A percentile compares a stretch with the other conserved stretches of the same genome.
Conservation (phyloP, 2,888 invertebrate species). For the Drosophila nr. perissopoda region DNA sequence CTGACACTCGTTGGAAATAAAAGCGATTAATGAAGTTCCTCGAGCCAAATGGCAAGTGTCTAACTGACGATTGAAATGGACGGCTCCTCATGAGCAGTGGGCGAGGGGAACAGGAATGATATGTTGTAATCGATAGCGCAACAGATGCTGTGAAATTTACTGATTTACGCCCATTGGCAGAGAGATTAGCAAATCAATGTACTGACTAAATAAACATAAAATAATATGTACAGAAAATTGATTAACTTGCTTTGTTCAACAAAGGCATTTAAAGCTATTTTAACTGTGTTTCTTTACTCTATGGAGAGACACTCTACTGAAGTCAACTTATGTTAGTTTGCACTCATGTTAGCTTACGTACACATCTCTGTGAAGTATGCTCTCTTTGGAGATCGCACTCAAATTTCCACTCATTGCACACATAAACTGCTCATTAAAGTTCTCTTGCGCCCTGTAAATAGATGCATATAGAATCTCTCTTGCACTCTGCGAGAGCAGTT, state of each 20-base stretch:
- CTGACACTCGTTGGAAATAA: constrained; percentile 56
- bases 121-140: constrained; percentile 46
- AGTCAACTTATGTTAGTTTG: not conserved
- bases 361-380: not conserved
- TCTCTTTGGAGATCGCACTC: not conserved
- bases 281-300: not conserved
- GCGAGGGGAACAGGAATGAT: not conserved
- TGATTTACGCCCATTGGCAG: constrained; percentile 19
- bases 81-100: not conserved
- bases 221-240: not conserved
- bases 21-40: constrained; percentile 71
- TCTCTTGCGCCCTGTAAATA: not conserved
- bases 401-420: not conserved
- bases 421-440: not conserved
- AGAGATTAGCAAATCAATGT: constrained; percentile 35
- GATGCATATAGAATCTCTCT: not conserved
- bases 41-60: constrained; percentile 61
- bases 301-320: not conserved
- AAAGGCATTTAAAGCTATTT: not conserved
- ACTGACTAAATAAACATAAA: constrained; percentile 7
- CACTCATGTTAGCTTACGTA: not conserved
- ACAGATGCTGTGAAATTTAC: constrained; percentile 36
- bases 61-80: constrained; percentile 60
- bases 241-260: not conserved
- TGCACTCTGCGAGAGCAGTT: not conserved